These are phyloP conservation scores for Ceyx cyanopectus DNA, from an alignment of 2,113 vertebrate genomes.

Conservation along the genomic window DNA sequence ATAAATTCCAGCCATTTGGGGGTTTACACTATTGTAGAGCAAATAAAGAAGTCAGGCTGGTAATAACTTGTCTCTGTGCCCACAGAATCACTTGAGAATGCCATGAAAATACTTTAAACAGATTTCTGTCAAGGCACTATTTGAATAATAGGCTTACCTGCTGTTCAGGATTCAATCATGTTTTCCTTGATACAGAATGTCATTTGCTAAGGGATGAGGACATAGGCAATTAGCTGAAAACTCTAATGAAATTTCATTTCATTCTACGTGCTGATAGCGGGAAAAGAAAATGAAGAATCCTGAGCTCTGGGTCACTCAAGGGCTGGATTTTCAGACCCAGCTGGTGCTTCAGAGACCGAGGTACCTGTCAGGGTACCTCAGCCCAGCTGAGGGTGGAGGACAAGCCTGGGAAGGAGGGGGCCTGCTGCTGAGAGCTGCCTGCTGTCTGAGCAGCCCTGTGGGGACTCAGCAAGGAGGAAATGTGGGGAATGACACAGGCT, in stretches of 20 bases:
- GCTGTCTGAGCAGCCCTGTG: neutral
- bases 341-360: constrained; percentile 1
- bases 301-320: neutral
- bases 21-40: neutral
- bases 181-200: neutral
- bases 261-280: neutral
- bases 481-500: neutral
- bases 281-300: constrained; percentile 19
- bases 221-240: constrained; percentile 10
- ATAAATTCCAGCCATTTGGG: constrained; percentile 29
- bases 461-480: neutral
- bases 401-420: neutral
- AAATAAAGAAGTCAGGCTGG: constrained; percentile 43
- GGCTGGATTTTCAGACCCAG: neutral
- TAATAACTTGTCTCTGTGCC: neutral
- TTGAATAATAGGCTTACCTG: constrained; percentile 27
- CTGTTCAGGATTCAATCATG: neutral
- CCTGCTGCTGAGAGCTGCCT: neutral
- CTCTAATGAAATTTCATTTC: neutral
- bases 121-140: constrained; percentile 18
- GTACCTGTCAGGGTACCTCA: neutral
- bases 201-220: neutral
- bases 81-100: constrained; percentile 35
- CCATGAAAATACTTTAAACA: constrained; percentile 47
- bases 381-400: neutral